Percentiles rank a stretch among this genome's conserved stretches.
phyloP scores from a whole-genome alignment of 2,888 invertebrate species.

The Epirrhoe alternata region DNA sequence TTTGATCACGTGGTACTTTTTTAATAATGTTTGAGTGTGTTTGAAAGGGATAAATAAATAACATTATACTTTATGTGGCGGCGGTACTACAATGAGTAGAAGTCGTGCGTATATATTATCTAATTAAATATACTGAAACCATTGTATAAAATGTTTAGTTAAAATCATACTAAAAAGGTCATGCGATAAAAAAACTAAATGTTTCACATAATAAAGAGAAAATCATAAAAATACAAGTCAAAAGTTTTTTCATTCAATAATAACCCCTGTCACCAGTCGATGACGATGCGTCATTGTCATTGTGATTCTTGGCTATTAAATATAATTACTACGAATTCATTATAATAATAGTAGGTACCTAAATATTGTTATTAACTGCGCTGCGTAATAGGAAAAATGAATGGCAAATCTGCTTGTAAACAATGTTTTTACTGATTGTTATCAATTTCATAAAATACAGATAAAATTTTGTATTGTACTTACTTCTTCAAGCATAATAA shows the following conservation, averaged over 20 bases:
- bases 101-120: too few species aligned
- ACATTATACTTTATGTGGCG: too few species aligned
- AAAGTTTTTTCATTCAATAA: constrained; percentile 24
- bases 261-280: constrained; percentile 31
- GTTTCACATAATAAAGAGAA: constrained; percentile 14
- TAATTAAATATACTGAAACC: too few species aligned
- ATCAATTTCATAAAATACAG: not conserved
- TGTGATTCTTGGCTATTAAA: constrained; percentile 41
- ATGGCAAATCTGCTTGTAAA: not conserved
- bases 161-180: not conserved
- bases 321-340: constrained; percentile 44
- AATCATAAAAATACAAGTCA: constrained; percentile 19
- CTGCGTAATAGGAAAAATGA: constrained; percentile 31
- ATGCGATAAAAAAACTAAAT: constrained; percentile 4
- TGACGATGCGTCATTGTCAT: constrained; percentile 37
- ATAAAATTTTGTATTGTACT: not conserved
- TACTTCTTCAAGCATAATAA: not conserved
- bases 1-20: not conserved
- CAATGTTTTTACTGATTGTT: not conserved
- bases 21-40: too few species aligned
- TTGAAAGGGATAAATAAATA: too few species aligned
- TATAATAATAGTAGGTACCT: constrained; percentile 38
- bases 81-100: too few species aligned
- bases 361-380: constrained; percentile 23
- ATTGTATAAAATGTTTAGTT: not conserved